Percentiles rank a stretch among this genome's conserved stretches.
phyloP scores from a whole-genome alignment of 2,797 vertebrate genomes.

The Acanthiza pusilla region DNA sequence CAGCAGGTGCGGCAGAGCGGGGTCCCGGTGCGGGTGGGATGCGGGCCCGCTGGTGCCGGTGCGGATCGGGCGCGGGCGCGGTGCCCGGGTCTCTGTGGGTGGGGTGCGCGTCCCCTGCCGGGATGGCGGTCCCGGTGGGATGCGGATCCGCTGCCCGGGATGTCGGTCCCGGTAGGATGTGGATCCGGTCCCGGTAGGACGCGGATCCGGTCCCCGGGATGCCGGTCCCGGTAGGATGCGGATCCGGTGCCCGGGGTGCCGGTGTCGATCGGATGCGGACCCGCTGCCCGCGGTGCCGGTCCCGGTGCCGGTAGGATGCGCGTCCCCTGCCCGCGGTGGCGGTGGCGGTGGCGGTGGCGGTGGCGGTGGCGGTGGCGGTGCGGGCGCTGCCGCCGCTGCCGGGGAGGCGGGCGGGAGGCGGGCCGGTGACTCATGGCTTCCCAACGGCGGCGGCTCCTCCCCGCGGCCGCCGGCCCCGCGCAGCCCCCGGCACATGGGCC shows the following conservation, averaged over 20 bases:
- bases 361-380: too few species aligned
- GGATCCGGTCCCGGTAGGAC: not conserved
- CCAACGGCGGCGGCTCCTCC: constrained; percentile 31
- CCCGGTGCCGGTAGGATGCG: not conserved
- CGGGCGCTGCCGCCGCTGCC: not conserved
- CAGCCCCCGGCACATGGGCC: constrained; percentile 36
- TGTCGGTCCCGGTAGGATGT: too few species aligned
- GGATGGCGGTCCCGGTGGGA: not conserved
- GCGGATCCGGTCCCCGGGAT: not conserved
- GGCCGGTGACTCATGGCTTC: constrained; percentile 63
- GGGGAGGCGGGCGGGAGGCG: constrained; percentile 1
- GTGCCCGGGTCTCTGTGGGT: not conserved
- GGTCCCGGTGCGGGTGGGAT: not conserved
- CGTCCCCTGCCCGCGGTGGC: not conserved
- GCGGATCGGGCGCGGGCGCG: not conserved
- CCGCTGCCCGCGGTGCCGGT: not conserved
- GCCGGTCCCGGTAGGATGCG: not conserved
- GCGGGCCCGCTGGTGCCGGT: too few species aligned
- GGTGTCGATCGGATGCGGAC: rapidly evolving
- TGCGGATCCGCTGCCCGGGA: not conserved
- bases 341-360: not conserved
- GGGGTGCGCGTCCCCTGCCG: not conserved
- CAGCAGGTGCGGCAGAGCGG: not conserved
- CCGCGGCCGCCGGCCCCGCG: not conserved
- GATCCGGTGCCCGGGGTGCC: rapidly evolving